Base-by-base conservation (phyloP, 2,113 vertebrate genomes). In the Ptilorrhoa leucosticta region DNA sequence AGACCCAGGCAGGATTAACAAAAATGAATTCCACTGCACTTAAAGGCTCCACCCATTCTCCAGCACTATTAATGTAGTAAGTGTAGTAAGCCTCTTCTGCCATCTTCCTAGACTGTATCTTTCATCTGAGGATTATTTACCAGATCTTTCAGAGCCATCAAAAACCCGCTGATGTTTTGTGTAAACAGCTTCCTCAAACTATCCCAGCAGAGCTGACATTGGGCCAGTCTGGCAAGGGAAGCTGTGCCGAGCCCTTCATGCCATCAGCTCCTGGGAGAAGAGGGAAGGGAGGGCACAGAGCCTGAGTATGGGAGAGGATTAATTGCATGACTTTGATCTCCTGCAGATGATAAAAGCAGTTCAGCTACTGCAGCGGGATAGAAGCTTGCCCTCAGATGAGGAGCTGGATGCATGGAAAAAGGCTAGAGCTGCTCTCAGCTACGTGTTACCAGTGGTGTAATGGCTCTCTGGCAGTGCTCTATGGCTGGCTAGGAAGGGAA, bases 121-220 rank as follows among this genome's bases (percentile, higher is more conserved):
- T 97, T 95, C 77, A 95, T 94, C 89, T 94, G 65, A 83, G 89
- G 81, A 95, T 96, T 97, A 96, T 87, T 83, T 96, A 92, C 72
- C 64, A 97, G 96, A 97, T 97, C 92, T 96, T 95, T 90, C 88
- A 91, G 71, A 94, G 94, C 96, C 95, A 96, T 94, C 96, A 96
- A 97, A 97, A 97, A 90, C 89, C 64, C 21, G 6, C 58, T 71
- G 94, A 63, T 97, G 89, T 98, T 97, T 97, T 97, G 85, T 96
- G 91, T 98, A 97, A 98, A 98, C 86, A 97, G 79, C 82, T 87
- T 90, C 83, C 93, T 97, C 86, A 90, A 84, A 93, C 72, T 83
- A 82, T 51, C 85, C 82, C 68, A 61, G 82, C 58, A 50, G 89
- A 60, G 92, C 89, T 97, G 97, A 95, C 94, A 97, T 33, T 70